Evolutionary conservation across 2,797 vertebrate genomes (phyloP), one percentile per base, ranked within the genome.

Genomic region (Gymnocypris eckloni): DNA sequence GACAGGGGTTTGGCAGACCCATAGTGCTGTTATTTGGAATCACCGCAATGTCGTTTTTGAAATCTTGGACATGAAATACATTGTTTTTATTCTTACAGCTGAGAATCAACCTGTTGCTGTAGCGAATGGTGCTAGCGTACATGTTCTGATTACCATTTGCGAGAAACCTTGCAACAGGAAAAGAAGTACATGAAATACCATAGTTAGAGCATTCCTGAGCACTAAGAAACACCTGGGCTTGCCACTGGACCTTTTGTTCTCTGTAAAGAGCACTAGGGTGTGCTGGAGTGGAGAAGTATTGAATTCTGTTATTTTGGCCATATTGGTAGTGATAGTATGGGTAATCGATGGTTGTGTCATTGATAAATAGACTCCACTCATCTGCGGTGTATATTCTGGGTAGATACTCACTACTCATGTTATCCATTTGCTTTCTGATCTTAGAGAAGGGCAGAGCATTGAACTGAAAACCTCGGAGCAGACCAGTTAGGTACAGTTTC

Each of bases 11-110:
- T 13, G 92, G 2, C 22, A 82, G 2, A 16, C 18, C 28, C 10
- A 86, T 75, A 61, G 82, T 92, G 4, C 11, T 89, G 84, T 91
- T 93, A 3, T 0, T 37, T 54, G 87, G 50, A 11, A 91, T 0
- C 4, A 88, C 10, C 48, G 93, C 94, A 79, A 91, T 9, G 13
- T 64, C 0, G 8, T 15, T 76, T 88, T 93, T 91, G 67, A 96
- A 96, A 12, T 92, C 91, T 33, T 93, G 87, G 22, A 96, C 66
- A 0, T 95, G 92, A 28, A 88, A 94, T 56, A 96, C 87, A 6
- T 91, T 93, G 33, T 81, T 45, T 48, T 66, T 88, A 45, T 39
- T 39, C 0, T 88, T 82, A 61, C 96, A 97, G 15, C 89, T 81
- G 20, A 95, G 25, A 80, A 97, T 90, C 2, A 92, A 86, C 4